phyloP scores from a whole-genome alignment of 2,113 vertebrate species.

The Kryptolebias marmoratus region DNA sequence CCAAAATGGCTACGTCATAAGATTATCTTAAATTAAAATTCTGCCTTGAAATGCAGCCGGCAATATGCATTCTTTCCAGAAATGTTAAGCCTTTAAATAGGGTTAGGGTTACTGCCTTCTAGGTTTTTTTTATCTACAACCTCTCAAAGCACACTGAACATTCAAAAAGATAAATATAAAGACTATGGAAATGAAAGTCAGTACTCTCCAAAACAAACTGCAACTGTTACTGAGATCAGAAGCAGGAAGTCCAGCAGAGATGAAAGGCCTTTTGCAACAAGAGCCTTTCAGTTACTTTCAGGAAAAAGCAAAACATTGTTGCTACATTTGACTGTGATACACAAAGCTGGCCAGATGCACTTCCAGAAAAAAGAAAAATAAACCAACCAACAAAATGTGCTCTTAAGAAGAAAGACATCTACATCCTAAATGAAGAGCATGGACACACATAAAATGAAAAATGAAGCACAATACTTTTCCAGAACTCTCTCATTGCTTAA shows the following conservation, averaged over 20 bases:
- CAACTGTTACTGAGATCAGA: not conserved
- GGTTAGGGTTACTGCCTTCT: not conserved
- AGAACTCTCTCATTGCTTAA: not conserved
- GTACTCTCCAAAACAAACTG: not conserved
- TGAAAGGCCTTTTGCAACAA: constrained; percentile 26
- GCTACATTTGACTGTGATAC: constrained; percentile 19
- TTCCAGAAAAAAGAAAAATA: constrained; percentile 20
- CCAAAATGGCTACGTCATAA: too few species aligned
- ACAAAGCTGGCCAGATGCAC: constrained; percentile 7
- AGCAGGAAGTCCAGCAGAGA: constrained; percentile 20
- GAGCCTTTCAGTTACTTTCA: constrained; percentile 33
- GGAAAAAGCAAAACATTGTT: constrained; percentile 1
- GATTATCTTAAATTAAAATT: too few species aligned
- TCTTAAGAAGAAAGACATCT: constrained; percentile 31
- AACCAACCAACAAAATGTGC: constrained; percentile 46
- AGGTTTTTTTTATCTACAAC: not conserved
- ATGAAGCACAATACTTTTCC: not conserved
- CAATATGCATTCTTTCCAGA: too few species aligned
- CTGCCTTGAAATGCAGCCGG: too few species aligned
- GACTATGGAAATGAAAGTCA: constrained; percentile 1
- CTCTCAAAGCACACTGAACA: not conserved
- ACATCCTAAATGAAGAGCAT: constrained; percentile 63
- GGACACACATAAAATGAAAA: constrained; percentile 6
- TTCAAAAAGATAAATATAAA: not conserved
- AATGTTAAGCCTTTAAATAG: too few species aligned